These are phyloP conservation scores for Monomorium pharaonis DNA, from an alignment of 1,140 invertebrate genomes.

Conservation along the genomic window DNA sequence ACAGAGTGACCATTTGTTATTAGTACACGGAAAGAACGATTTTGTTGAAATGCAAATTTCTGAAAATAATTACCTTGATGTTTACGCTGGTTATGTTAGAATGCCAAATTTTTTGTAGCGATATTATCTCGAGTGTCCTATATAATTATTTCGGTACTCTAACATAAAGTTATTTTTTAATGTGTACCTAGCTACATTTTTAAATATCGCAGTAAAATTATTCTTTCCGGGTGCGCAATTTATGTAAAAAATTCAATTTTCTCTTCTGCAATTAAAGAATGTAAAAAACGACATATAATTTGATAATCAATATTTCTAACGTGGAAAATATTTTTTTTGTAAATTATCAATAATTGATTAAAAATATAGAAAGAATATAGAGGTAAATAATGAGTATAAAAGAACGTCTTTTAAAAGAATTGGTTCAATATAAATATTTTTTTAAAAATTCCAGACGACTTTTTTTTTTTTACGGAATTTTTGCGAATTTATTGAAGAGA, in stretches of 20 bases:
- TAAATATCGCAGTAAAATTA: too few species aligned
- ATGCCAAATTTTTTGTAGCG: too few species aligned
- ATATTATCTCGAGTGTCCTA: too few species aligned
- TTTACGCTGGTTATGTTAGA: too few species aligned
- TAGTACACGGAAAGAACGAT: background rate
- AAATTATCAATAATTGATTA: background rate
- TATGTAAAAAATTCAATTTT: background rate
- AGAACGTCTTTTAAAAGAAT: background rate
- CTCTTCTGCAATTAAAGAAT: background rate
- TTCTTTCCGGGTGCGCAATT: background rate
- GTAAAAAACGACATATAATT: background rate
- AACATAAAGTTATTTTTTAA: too few species aligned
- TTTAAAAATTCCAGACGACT: background rate
- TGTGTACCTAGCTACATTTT: too few species aligned
- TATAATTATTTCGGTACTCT: too few species aligned
- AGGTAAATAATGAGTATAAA: background rate
- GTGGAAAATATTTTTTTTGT: background rate
- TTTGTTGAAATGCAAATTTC: too few species aligned
- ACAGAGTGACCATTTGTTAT: too few species aligned
- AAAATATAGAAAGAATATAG: background rate
- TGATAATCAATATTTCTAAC: background rate
- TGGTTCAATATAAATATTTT: background rate
- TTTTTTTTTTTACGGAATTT: background rate
- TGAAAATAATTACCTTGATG: too few species aligned
- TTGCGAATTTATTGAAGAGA: background rate